Base-by-base conservation (phyloP, 2,888 invertebrate species). In the Ypsolopha scabrella region DNA sequence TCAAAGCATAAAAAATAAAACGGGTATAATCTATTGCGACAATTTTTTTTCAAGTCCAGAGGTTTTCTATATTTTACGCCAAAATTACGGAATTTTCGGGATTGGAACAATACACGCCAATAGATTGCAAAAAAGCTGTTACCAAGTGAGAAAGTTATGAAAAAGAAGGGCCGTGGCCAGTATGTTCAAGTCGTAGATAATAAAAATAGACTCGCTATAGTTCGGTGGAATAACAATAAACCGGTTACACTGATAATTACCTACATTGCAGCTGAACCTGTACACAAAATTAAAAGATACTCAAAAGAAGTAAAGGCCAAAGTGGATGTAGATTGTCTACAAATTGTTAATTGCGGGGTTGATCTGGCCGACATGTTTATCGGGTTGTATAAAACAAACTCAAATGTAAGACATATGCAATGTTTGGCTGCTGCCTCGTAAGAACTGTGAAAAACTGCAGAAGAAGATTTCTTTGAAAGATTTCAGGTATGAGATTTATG, bases 71-170 rank as follows among this genome's bases (percentile, higher is more conserved):
- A 54, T 60, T 7, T 49, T 62, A 34, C 24, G 58, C 46, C 53
- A 62, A 56, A 52, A 61, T 8, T 61, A 61, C 37, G 63, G 60
- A 8, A 59, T 64, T 13, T 62, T 63, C 56, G 56, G 49, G 11
- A 37, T 62, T 1, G 59, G 60, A 2, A 63, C 62, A 6, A 61
- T 63, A 11, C 48, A 14, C 2, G 11, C n/a, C 11, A 8, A 8
- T 53, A 60, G 58, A 62, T 59, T 37, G 58, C 58, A 39, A 59
- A 60, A 48, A 47, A 48, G 43, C 14, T 56, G 24, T 46, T 62
- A 33, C 57, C 54, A 3, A 37, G 49, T 53, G 54, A 54, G 13
- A 54, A 54, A 43, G n/a, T 11, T 6, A 14, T 51, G 41, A 54
- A 52, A 34, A 52, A 51, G 33, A 51, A 54, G 33, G 24, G 7